Evolutionary conservation across 1,140 invertebrate species (phyloP).

Genomic region (Melanaphis sacchari): DNA sequence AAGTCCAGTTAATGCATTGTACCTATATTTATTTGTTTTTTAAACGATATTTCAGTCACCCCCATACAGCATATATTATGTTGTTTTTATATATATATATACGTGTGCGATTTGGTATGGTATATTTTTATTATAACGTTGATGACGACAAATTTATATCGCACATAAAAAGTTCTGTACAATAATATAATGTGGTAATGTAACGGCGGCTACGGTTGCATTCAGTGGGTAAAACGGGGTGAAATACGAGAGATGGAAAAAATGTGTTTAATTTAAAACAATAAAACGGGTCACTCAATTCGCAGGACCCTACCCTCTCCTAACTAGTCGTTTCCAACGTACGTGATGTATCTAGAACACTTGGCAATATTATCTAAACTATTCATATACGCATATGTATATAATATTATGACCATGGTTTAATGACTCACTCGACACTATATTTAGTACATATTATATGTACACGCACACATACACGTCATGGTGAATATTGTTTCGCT

Average conservation of each 20-base stretch:
- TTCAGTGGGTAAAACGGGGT: background rate
- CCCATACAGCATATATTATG: background rate
- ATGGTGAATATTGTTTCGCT: constrained; percentile 1
- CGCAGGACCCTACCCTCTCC: background rate
- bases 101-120: background rate
- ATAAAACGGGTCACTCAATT: constrained; percentile 38
- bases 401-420: constrained; percentile 27
- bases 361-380: constrained; percentile 21
- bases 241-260: background rate
- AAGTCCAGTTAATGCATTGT: background rate
- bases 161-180: constrained; percentile 8
- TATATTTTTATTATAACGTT: background rate
- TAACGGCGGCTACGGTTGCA: background rate
- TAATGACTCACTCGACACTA: constrained; percentile 46
- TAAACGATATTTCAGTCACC: background rate
- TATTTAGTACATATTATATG: background rate
- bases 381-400: background rate
- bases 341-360: constrained; percentile 19
- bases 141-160: constrained; percentile 6
- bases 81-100: background rate
- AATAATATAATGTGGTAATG: constrained; percentile 1
- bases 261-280: constrained; percentile 34
- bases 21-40: constrained; percentile 13
- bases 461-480: background rate
- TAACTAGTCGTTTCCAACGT: background rate